Evolutionary conservation across 2,888 invertebrate genomes (phyloP), one percentile per base, ranked within the genome.

Genomic region (Dioctria linearis): DNA sequence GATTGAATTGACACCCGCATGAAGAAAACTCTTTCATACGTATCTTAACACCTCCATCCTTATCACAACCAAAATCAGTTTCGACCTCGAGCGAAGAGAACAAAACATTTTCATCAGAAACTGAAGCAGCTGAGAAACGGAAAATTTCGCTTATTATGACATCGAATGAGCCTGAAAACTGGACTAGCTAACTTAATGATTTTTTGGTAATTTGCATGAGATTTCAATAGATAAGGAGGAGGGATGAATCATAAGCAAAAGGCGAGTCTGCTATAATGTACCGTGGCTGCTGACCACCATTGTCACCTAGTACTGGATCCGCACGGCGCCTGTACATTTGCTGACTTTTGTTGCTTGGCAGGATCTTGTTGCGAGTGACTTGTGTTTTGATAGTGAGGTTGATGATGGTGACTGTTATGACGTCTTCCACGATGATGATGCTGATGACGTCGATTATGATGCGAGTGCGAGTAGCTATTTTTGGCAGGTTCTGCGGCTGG

Each of bases 241-340:
- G 37, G 42, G 66, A 13, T 66, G 46, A 66, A 66, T 66, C 66
- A 66, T 66, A 66, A 66, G 66, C 66, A 66, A 66, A 66, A 11
- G 57, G 54, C n/a, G 71, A 40, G 13, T n/a, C 40, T 73, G 57
- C 54, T 73, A 40, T 57, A 9, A 40, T 73, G n/a, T 54, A 73
- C 57, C 40, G 71, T 71, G 49, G 49, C 54, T 51, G 11, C 54
- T 25, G 73, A 83, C 83, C 83, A 85, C 87, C 86, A 86, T 85
- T 86, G 88, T 88, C 88, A 88, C 88, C 88, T 88, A 86, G 85
- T 85, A 85, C 85, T 86, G 40, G 85, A 84, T 67, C 84, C 85
- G 79, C 86, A 85, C 83, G 87, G 86, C 73, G 85, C 83, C 66
- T 86, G 84, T 39, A 85, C 85, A 73, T 80, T 80, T 69, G 69